Evolutionary conservation across 2,113 vertebrate genomes (phyloP).

Genomic region (Xyliphius kryptos): DNA sequence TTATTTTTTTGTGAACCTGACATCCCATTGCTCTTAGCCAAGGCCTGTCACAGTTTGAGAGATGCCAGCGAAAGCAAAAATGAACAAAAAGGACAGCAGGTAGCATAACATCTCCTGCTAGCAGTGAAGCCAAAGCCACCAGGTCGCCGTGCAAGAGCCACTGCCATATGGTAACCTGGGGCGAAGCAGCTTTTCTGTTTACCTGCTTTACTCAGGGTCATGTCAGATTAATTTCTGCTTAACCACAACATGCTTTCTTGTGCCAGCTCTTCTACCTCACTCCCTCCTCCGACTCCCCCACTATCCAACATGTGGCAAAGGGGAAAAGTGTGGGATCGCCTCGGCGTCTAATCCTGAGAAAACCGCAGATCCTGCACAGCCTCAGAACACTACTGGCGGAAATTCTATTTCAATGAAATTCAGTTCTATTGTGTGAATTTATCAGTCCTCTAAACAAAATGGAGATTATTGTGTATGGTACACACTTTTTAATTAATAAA

Average conservation of each 20-base stretch:
- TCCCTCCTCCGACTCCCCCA: conserved; percentile 8
- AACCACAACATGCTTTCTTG: conserved; percentile 57
- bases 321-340: background rate
- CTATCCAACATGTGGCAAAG: background rate
- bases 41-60: conserved; percentile 63
- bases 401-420: too few relatives aligned
- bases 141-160: conserved; percentile 57
- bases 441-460: too few relatives aligned
- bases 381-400: background rate
- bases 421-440: too few relatives aligned
- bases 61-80: conserved; percentile 59
- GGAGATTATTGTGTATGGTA: background rate
- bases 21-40: conserved; percentile 61
- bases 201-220: conserved; percentile 66
- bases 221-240: conserved; percentile 61
- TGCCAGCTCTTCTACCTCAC: conserved; percentile 51
- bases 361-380: background rate
- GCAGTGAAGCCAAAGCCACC: conserved; percentile 31
- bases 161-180: conserved; percentile 69
- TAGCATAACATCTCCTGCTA: conserved; percentile 42
- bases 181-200: conserved; percentile 69
- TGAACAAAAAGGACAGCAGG: conserved; percentile 58
- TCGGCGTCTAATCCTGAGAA: background rate
- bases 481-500: too few relatives aligned
- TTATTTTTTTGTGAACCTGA: conserved; percentile 52